These are phyloP conservation scores for Rhyacichthys aspro DNA, from an alignment of 2,797 vertebrate genomes.

Conservation along the genomic window DNA sequence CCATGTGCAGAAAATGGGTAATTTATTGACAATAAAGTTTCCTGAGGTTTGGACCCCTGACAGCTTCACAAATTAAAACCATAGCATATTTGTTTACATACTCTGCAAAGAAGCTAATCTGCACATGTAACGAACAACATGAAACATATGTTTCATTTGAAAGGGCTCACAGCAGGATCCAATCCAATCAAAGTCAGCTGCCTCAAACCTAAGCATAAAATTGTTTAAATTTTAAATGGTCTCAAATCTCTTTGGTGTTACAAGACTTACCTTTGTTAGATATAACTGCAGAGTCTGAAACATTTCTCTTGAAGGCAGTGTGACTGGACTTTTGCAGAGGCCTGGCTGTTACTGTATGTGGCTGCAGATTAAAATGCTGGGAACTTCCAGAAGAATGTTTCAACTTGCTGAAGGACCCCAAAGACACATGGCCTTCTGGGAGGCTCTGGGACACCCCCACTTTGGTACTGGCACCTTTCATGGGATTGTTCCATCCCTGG, in stretches of 20 bases:
- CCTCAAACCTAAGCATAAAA: too few relatives aligned
- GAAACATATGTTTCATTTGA: slow-evolving; percentile 55
- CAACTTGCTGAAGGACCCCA: slow-evolving; percentile 75
- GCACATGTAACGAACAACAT: slow-evolving; percentile 51
- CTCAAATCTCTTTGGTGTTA: background rate
- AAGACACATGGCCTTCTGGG: slow-evolving; percentile 35
- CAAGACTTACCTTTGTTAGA: slow-evolving; percentile 82
- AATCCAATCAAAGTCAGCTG: background rate
- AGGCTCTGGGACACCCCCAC: slow-evolving; percentile 48
- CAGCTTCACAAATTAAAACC: slow-evolving; percentile 56
- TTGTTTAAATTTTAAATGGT: too few relatives aligned
- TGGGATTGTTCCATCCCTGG: slow-evolving; percentile 57
- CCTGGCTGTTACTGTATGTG: slow-evolving; percentile 25
- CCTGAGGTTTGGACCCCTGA: slow-evolving; percentile 51
- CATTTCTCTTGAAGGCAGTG: slow-evolving; percentile 82
- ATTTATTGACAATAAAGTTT: slow-evolving; percentile 43
- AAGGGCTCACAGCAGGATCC: slow-evolving; percentile 32
- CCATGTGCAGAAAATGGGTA: slow-evolving; percentile 22
- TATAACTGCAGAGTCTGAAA: slow-evolving; percentile 77
- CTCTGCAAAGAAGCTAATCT: slow-evolving; percentile 39
- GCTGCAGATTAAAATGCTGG: slow-evolving; percentile 30
- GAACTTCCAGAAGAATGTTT: slow-evolving; percentile 49
- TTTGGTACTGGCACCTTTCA: slow-evolving; percentile 43
- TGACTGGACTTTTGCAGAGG: slow-evolving; percentile 50
- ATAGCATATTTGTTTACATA: slow-evolving; percentile 42